Base-by-base conservation (phyloP, 1,140 invertebrate genomes). In the Ceratina australensis region DNA sequence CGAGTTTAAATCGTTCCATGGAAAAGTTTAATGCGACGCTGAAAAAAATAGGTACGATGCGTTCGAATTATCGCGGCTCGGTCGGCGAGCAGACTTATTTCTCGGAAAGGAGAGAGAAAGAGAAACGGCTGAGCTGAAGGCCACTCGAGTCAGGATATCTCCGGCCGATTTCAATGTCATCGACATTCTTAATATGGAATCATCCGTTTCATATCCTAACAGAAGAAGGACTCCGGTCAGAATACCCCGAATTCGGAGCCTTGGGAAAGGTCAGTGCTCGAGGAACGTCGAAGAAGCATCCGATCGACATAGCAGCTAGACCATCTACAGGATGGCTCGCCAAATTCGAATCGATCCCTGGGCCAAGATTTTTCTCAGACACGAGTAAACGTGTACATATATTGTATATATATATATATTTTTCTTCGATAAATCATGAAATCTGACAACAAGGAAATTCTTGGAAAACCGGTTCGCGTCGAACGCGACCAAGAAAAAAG, bases 141-240 rank as follows among this genome's bases (percentile, higher is more conserved):
- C 18, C 50, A 13, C 10, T 28, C 50, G 26, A 67, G 47, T 33
- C 64, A 18, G 16, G 5, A 22, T 16, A n/a, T 50, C 4, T 65
- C 47, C 18, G 13, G n/a, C 26, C 18, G 50, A 68, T 68, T 68
- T 68, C 65, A 68, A 68, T 68, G 65, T 33, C 65, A 56, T 56
- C 65, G 65, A 28, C 49, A 68, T 68, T 68, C 65, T 68, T 28
- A 56, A 68, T 54, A 54, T 68, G 65, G 65, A n/a, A 28, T 28
- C 13, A 49, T 20, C 18, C 24, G 13, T 26, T 68, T 50, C 15
- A 47, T 50, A 50, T 66, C 1, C 50, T 68, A 49, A 56, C 49
- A 56, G 65, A 16, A 26, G 24, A 54, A 54, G 54, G 24, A 68
- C 10, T 28, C 47, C 18, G 8, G 18, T 2, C 8, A 20, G n/a